Conservation (phyloP, 2,113 vertebrate species). For the Mus musculus region GRCm39 chr5:118128001-118128500, state of each 20-base stretch:
- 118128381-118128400: too few species aligned
- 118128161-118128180: not conserved
- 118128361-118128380: too few species aligned
- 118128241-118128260: not conserved
- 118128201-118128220: not conserved
- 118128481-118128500: not conserved
- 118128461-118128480: not conserved
- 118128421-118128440: too few species aligned
- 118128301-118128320: too few species aligned
- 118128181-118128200: not conserved
- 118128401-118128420: too few species aligned
- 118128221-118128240: not conserved
- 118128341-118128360: too few species aligned
- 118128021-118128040: not conserved
- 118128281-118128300: too few species aligned
- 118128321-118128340: too few species aligned
- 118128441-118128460: not conserved
- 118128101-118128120: not conserved
- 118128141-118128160: not conserved
- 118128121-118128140: not conserved
- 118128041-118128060: not conserved
- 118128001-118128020: not conserved
- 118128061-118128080: not conserved
- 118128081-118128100: not conserved
- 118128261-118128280: too few species aligned